Evolutionary conservation across 2,113 vertebrate genomes (phyloP).

Genomic region (Bufo gargarizans): DNA sequence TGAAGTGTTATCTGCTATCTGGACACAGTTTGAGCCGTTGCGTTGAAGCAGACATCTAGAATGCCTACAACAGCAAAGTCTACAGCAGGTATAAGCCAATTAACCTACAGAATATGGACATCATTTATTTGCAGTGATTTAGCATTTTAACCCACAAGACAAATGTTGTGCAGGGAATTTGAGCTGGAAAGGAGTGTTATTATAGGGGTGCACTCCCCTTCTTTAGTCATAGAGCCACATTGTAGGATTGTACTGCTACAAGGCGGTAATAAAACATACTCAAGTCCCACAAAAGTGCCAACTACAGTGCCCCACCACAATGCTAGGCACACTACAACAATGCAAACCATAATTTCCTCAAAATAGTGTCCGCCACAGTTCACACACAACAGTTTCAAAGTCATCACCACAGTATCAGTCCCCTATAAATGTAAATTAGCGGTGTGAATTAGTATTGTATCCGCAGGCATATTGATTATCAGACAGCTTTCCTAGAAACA

Average conservation of each 20-base stretch:
- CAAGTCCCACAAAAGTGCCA: background rate
- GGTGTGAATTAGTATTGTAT: too few relatives aligned
- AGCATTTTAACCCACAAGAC: background rate
- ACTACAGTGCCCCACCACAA: background rate
- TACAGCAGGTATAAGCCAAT: conserved; percentile 30
- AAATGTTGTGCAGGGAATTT: background rate
- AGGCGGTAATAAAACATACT: too few relatives aligned
- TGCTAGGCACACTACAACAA: background rate
- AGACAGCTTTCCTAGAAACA: too few relatives aligned
- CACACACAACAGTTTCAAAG: too few relatives aligned
- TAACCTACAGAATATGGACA: conserved; percentile 30
- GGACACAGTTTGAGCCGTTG: conserved; percentile 31
- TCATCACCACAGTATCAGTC: too few relatives aligned
- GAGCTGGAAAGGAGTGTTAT: background rate
- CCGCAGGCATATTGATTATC: too few relatives aligned
- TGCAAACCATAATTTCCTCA: too few relatives aligned
- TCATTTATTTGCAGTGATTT: background rate
- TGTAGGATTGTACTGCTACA: too few relatives aligned
- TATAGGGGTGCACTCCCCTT: background rate
- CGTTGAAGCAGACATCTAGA: background rate
- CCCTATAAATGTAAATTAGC: too few relatives aligned
- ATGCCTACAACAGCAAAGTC: background rate
- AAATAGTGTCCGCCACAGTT: too few relatives aligned
- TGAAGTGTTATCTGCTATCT: conserved; percentile 32
- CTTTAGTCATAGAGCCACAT: background rate